Evolutionary conservation across 92 coral and sea anemone species (phyloP), one percentile per base, ranked within the genome.

Genomic region (Actinernus sp.): DNA sequence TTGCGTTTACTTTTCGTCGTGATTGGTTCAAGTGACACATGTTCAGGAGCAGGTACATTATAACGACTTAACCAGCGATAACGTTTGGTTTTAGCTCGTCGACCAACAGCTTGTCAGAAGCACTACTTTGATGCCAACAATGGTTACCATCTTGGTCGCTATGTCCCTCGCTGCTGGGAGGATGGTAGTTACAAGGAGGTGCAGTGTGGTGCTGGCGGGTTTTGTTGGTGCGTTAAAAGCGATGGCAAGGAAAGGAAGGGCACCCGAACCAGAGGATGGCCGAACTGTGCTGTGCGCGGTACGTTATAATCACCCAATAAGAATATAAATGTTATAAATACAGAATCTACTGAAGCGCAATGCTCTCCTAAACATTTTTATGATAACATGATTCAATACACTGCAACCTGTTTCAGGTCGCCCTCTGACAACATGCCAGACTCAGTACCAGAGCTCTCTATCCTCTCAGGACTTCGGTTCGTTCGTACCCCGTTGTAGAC

Each of bases 401-500:
- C n/a, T n/a, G n/a, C n/a, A n/a, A n/a, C n/a, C n/a, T n/a, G n/a
- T 52, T 27, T 25, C 61, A 90, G 96, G 96, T 19, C 66, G 86
- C 54, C 87, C 92, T 16, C 63, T 73, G 46, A 85, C 82, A 1
- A 75, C 68, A 30, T 90, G 96, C 65, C 85, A 90, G 79, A 51
- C 57, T 19, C 81, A 80, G n/a, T 86, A 73, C 79, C 83, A 81
- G 49, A 38, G 61, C 14, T 74, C 92, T 1, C 49, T 69, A 6
- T 29, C 33, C 27, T 16, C 27, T 22, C 36, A 60, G 26, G 18
- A 55, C 14, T 32, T 50, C 24, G 58, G 69, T 10, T 19, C 71
- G 21, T 87, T 82, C 52, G 74, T 94, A 21, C 97, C 98, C 58
- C 92, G 73, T 23, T 94, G 98, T 47, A 65, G 79, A 3, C 79